Percentiles rank a stretch among this genome's conserved stretches.
Conservation (phyloP, 2,888 invertebrate species). For the Folsomia candida region DNA sequence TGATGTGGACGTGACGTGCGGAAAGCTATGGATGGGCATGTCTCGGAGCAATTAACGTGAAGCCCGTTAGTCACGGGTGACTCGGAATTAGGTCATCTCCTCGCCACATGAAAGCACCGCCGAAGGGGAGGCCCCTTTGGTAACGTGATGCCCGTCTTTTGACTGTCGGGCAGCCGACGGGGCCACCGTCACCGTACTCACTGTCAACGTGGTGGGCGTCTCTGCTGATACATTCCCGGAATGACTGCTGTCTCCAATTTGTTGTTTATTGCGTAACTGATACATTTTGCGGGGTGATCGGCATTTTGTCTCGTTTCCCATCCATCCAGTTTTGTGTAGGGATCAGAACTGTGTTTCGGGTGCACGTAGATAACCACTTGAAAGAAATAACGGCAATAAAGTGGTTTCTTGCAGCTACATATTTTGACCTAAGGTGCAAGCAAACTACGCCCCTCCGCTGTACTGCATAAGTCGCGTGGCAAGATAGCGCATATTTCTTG, state of each 20-base stretch:
- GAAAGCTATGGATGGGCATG: background rate
- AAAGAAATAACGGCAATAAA: no score
- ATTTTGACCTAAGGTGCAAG: no score
- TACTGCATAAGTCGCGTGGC: no score
- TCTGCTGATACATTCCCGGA: constrained; percentile 32
- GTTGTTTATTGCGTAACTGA: constrained; percentile 36
- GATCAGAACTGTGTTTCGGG: no score
- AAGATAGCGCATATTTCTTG: no score
- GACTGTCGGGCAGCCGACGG: constrained; percentile 15
- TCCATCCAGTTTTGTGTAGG: no score
- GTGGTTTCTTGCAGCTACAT: no score
- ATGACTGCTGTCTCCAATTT: constrained; percentile 36
- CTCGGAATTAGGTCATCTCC: constrained; percentile 38
- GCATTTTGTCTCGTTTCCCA: no score
- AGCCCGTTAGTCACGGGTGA: constrained; percentile 46
- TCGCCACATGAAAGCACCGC: constrained; percentile 29
- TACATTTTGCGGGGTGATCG: no score
- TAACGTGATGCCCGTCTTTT: constrained; percentile 32
- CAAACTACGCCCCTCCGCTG: no score
- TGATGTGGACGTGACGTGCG: background rate
- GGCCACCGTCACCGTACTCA: constrained; percentile 42
- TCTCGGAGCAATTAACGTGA: constrained; percentile 38
- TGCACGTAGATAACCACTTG: no score
- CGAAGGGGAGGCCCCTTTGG: constrained; percentile 26
- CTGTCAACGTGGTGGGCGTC: constrained; percentile 46